These are phyloP conservation scores for Athalia circularis DNA, from an alignment of 2,888 invertebrate genomes.

Conservation along the genomic window DNA sequence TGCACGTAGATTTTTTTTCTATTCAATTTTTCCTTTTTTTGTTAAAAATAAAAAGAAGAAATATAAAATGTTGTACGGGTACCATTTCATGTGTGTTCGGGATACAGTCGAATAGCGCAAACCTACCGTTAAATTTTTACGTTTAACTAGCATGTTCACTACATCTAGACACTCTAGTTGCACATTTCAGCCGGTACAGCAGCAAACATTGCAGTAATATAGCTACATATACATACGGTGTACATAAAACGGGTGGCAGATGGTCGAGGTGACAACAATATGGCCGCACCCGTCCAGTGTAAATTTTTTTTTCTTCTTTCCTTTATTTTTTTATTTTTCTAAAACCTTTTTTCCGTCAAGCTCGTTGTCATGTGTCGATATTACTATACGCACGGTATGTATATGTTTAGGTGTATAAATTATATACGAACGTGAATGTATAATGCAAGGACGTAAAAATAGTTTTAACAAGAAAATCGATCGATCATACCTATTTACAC, in stretches of 20 bases:
- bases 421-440: background rate
- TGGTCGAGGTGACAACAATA: slow-evolving; percentile 59
- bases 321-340: too few species aligned
- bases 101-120: background rate
- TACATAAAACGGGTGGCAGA: slow-evolving; percentile 27
- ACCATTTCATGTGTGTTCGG: background rate
- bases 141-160: slow-evolving; percentile 30
- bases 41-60: too few species aligned
- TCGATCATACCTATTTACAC: slow-evolving; percentile 3
- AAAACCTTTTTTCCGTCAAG: too few species aligned
- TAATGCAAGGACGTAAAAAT: background rate
- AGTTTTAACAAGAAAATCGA: slow-evolving; percentile 35
- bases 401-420: background rate
- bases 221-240: too few species aligned
- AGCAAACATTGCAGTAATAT: too few species aligned
- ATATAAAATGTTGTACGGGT: too few species aligned
- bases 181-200: too few species aligned
- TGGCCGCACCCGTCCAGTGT: slow-evolving; percentile 48
- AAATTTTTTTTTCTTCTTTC: background rate
- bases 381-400: background rate
- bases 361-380: too few species aligned
- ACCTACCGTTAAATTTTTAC: background rate
- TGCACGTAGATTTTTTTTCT: too few species aligned
- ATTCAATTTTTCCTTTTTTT: too few species aligned
- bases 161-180: too few species aligned